Base-by-base conservation (phyloP, 2,113 vertebrate genomes). In the Ancistrus triradiatus region DNA sequence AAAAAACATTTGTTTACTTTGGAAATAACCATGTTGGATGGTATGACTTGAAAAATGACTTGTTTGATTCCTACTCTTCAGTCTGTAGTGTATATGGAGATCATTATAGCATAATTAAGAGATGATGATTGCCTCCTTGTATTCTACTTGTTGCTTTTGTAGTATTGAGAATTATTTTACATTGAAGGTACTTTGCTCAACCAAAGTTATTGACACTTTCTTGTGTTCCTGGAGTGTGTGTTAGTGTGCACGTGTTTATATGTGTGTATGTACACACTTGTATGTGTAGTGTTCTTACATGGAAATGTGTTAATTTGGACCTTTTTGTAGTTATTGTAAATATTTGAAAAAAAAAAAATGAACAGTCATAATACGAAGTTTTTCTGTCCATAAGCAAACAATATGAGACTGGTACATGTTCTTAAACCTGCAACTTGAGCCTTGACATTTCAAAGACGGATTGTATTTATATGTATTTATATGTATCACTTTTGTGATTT, bases 161-260 rank as follows among this genome's bases (percentile, higher is more conserved):
- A 64, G 72, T 70, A 40, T 58, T 43, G 33, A 49, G 69, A 64
- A 35, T 7, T 27, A 78, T 72, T 63, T 74, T 78, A 79, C 77
- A 82, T 84, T 82, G 82, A 82, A 73, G 67, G 73, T 79, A 73
- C 14, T 44, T 49, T 65, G 80, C 86, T 88, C 84, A 84, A 89
- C 87, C 85, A 90, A 90, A 92, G 87, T 86, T 78, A 59, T 80
- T 82, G 73, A 83, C 72, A 61, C 78, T 74, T 66, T n/a, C n/a
- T 84, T 82, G 86, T 85, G 83, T 85, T 61, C 43, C 28, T 62
- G 33, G 14, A 35, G 31, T 60, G 33, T 60, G 37, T 61, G 43
- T n/a, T n/a, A n/a, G 63, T 33, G 46, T 72, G 68, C 55, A 61
- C 47, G n/a, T n/a, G n/a, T n/a, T n/a, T n/a, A n/a, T n/a, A n/a